These are phyloP conservation scores for Apotomis turbidana DNA, from an alignment of 2,888 invertebrate genomes.

Conservation along the genomic window DNA sequence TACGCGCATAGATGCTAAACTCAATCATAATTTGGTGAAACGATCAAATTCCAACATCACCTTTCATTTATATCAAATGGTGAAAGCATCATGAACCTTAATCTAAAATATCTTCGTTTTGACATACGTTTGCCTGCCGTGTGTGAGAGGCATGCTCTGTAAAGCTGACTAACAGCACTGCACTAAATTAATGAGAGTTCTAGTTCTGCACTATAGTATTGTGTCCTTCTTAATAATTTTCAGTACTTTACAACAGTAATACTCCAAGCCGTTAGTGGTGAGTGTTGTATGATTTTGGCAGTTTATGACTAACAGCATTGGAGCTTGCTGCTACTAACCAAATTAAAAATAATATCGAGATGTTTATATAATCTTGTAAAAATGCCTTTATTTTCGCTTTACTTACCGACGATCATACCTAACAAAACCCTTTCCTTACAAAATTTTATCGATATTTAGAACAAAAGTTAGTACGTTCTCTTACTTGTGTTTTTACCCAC, in stretches of 20 bases:
- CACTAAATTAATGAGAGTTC: constrained; percentile 68
- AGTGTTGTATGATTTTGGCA: constrained; percentile 80
- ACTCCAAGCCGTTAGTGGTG: constrained; percentile 80
- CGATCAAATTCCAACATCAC: constrained; percentile 43
- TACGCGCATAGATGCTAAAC: constrained; percentile 64
- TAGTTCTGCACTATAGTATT: constrained; percentile 75
- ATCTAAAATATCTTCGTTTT: constrained; percentile 79
- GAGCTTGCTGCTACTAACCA: constrained; percentile 61
- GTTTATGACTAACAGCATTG: constrained; percentile 71
- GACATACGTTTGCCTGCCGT: constrained; percentile 70
- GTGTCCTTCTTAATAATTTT: constrained; percentile 75
- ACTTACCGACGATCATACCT: constrained; percentile 20
- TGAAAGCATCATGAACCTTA: constrained; percentile 57
- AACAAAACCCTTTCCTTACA: constrained; percentile 17
- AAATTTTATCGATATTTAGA: neutral
- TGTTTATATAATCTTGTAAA: constrained; percentile 9
- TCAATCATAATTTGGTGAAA: constrained; percentile 24
- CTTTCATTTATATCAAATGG: constrained; percentile 57
- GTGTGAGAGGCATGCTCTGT: constrained; percentile 76
- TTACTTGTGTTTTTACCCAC: constrained; percentile 20
- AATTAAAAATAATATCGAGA: constrained; percentile 29
- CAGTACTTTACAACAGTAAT: constrained; percentile 79
- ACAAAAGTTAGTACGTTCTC: constrained; percentile 1
- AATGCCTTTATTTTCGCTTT: constrained; percentile 19
- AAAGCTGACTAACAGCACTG: constrained; percentile 81